Conservation (phyloP, 2,888 invertebrate genomes). For the Ochropacha duplaris region DNA sequence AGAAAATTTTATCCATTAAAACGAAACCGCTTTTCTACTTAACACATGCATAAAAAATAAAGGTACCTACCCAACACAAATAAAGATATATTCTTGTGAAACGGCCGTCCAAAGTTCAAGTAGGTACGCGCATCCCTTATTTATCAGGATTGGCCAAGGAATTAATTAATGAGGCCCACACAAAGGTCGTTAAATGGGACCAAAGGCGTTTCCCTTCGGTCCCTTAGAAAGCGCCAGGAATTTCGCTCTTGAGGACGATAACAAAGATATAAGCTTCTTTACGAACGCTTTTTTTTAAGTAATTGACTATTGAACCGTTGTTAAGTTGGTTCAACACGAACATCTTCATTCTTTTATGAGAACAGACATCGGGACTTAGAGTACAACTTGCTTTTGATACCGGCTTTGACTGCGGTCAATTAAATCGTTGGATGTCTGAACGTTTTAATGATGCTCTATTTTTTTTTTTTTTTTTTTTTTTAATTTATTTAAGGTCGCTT, state of each 20-base stretch:
- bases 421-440: neutral
- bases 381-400: neutral
- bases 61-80: neutral
- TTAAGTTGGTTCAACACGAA: slow-evolving; percentile 7
- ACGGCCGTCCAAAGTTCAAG: slow-evolving; percentile 10
- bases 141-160: slow-evolving; percentile 57
- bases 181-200: slow-evolving; percentile 45
- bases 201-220: slow-evolving; percentile 25
- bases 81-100: slow-evolving; percentile 12
- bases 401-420: neutral
- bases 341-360: neutral
- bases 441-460: neutral
- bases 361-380: neutral
- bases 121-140: slow-evolving; percentile 36
- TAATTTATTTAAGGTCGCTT: too few species aligned
- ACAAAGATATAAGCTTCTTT: slow-evolving; percentile 38
- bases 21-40: neutral
- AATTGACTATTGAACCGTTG: slow-evolving; percentile 47
- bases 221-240: slow-evolving; percentile 36
- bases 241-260: slow-evolving; percentile 42
- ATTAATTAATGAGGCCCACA: slow-evolving; percentile 64
- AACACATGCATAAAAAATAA: neutral
- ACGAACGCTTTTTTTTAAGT: slow-evolving; percentile 50
- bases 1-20: neutral
- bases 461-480: neutral